A percentile compares a stretch with the other conserved stretches of the same genome.
phyloP scores from a whole-genome alignment of 2,888 invertebrate species.

The Hipparchia semele region DNA sequence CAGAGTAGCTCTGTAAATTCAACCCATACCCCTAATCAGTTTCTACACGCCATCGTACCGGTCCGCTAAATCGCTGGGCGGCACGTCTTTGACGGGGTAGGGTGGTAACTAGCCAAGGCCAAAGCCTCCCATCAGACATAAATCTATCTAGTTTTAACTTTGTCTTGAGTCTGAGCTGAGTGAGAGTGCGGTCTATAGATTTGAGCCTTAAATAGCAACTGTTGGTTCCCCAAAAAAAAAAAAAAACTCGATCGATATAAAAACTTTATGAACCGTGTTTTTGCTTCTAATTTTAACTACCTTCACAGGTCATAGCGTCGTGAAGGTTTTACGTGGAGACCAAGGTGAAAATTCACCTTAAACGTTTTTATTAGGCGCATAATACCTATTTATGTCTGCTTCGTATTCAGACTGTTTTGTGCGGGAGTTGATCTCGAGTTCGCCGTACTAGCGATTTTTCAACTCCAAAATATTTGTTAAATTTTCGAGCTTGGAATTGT shows the following conservation, averaged over 20 bases:
- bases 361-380: slow-evolving; percentile 21
- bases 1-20: too few relatives aligned
- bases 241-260: background rate
- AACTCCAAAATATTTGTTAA: slow-evolving; percentile 30
- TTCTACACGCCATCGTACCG: too few relatives aligned
- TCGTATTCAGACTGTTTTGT: background rate
- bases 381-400: slow-evolving; percentile 10
- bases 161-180: too few relatives aligned
- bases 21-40: too few relatives aligned
- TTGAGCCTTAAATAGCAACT: too few relatives aligned
- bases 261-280: background rate
- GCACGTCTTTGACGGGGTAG: too few relatives aligned
- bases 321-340: slow-evolving; percentile 3
- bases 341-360: slow-evolving; percentile 13
- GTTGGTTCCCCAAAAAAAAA: too few relatives aligned
- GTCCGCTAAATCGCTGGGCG: too few relatives aligned
- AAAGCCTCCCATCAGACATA: too few relatives aligned
- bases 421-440: slow-evolving; percentile 34
- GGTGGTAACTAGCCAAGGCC: too few relatives aligned
- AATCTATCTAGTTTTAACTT: too few relatives aligned
- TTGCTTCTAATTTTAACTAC: slow-evolving; percentile 1
- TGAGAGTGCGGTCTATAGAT: too few relatives aligned
- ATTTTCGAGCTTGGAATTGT: slow-evolving; percentile 24
- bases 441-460: slow-evolving; percentile 32
- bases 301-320: slow-evolving; percentile 7